Base-by-base conservation (phyloP, 2,888 invertebrate species). In the Sacculina carcini region DNA sequence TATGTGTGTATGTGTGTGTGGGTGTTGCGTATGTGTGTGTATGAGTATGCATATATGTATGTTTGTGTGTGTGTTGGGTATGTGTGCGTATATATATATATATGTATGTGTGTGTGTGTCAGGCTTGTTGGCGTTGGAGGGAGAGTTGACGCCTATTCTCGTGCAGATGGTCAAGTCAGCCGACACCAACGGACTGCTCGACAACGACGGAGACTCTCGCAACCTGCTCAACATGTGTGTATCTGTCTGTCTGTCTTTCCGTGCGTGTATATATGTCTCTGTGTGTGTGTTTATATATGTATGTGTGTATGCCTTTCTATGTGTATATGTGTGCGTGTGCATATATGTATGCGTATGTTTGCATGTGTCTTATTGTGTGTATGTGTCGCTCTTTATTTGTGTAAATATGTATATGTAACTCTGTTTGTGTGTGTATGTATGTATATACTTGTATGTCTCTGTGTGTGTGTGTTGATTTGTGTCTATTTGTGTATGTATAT, bases 111-210 rank as follows among this genome's bases (percentile, higher is more conserved):
- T 2, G 36, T 19, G 10, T 19, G 4, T 6, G 10, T 2, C 44
- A 44, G 44, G 98, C 0, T 70, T 99, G 29, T 70, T 99, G 9
- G 98, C 98, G 0, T 65, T 99, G 49, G 98, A 99, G 66, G 98
- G 98, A 1, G 96, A 99, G 67, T 71, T 99, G 36, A 94, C 98
- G 0, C 98, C 98, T 0, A 99, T 99, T 63, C 69, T 99, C 46
- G 96, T 96, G 48, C 98, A 98, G 68, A 98, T 70, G 96, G 96
- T 99, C 34, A 98, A 98, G 65, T 92, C 92, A 57, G 96, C 58
- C 63, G 96, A 98, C 63, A 99, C 96, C 0, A 96, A 73, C 59
- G 73, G 73, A 7, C 63, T 98, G 36, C 69, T 99, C 42, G 98
- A 99, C 64, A 96, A 98, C 62, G 96, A 98, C 65, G 92, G 92